Evolutionary conservation across 2,888 invertebrate species (phyloP).

Genomic region (Carabus problematicus): DNA sequence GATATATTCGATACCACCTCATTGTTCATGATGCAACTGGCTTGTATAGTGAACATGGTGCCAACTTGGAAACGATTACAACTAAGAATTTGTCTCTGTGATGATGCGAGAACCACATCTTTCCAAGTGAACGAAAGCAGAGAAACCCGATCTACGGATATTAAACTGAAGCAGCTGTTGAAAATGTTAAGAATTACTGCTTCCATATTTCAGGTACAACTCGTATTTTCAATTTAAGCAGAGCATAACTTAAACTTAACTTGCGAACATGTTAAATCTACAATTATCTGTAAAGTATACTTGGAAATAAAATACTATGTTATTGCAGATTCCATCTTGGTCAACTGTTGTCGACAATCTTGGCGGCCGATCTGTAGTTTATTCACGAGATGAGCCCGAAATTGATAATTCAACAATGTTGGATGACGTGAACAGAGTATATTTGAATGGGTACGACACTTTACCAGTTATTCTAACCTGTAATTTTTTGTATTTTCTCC

Average conservation of each 20-base stretch:
- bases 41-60: constrained; percentile 93
- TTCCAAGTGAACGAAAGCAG: constrained; percentile 50
- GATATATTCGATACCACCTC: constrained; percentile 90
- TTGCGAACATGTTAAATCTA: not conserved
- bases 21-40: constrained; percentile 94
- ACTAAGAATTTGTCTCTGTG: constrained; percentile 88
- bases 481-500: too few species aligned
- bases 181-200: constrained; percentile 88
- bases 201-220: constrained; percentile 71
- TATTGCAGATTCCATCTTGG: constrained; percentile 61
- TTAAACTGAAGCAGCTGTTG: constrained; percentile 73
- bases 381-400: constrained; percentile 16
- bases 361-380: constrained; percentile 26
- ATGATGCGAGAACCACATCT: constrained; percentile 56
- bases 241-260: not conserved
- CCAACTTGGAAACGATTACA: constrained; percentile 85
- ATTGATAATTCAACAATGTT: constrained; percentile 5
- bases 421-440: constrained; percentile 28
- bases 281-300: constrained; percentile 55
- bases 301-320: constrained; percentile 86
- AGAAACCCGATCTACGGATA: constrained; percentile 49
- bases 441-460: constrained; percentile 33
- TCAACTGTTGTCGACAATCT: constrained; percentile 26
- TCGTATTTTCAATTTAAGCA: not conserved
- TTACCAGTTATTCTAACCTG: too few species aligned